A percentile compares a stretch with the other conserved stretches of the same genome.
Conservation (phyloP, 2,797 vertebrate genomes). For the Echiichthys vipera region DNA sequence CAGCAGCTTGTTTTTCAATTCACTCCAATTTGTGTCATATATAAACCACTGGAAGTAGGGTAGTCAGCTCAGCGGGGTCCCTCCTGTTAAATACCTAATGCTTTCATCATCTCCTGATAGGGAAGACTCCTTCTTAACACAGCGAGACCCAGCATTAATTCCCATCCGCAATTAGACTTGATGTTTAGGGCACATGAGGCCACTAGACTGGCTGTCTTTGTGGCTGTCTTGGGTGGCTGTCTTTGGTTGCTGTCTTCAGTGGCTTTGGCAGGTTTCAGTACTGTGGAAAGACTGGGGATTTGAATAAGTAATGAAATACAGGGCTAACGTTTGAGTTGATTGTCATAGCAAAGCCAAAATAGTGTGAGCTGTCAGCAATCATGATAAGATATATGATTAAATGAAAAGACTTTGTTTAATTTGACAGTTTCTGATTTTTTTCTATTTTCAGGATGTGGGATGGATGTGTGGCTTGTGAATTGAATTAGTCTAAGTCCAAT, state of each 20-base stretch:
- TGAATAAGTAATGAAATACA: conserved; percentile 22
- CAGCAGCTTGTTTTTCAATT: conserved; percentile 24
- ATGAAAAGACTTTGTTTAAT: background rate
- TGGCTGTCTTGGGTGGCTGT: too few species aligned
- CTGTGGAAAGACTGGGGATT: conserved; percentile 9
- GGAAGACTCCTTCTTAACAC: conserved; percentile 29
- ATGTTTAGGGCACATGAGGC: conserved; percentile 38
- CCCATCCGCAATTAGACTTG: conserved; percentile 46
- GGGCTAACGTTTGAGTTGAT: background rate
- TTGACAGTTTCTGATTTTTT: background rate
- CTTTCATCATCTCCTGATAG: conserved; percentile 59
- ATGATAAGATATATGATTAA: background rate
- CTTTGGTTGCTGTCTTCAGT: conserved; percentile 17
- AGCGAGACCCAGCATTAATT: conserved; percentile 51
- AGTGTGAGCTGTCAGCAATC: background rate
- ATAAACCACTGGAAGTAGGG: conserved; percentile 36
- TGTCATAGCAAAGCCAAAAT: background rate
- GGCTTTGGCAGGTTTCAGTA: conserved; percentile 14
- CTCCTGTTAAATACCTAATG: conserved; percentile 51
- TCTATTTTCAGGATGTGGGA: background rate
- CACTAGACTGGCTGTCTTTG: conserved; percentile 21
- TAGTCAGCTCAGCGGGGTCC: conserved; percentile 50
- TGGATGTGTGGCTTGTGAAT: background rate
- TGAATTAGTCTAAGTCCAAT: conserved; percentile 2
- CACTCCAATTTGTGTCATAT: conserved; percentile 30